phyloP scores from a whole-genome alignment of 2,113 vertebrate genomes.

The Charadrius vociferus region DNA sequence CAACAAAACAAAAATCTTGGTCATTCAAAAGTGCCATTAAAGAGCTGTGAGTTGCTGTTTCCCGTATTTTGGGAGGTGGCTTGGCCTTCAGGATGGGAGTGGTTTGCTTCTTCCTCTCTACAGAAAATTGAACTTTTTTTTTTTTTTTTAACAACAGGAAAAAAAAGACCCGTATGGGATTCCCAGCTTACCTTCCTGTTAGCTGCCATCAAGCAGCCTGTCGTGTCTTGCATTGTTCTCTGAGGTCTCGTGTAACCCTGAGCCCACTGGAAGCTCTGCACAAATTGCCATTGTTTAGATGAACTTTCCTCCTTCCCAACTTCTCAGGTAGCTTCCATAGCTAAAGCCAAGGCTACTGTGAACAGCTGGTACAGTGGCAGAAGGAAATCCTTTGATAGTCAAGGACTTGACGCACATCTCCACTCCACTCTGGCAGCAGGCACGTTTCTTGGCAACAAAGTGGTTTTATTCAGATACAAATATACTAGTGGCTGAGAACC shows the following conservation, averaged over 20 bases:
- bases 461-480: not conserved
- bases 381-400: not conserved
- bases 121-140: not conserved
- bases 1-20: not conserved
- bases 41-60: not conserved
- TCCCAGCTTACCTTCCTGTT: not conserved
- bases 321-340: not conserved
- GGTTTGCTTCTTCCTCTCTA: not conserved
- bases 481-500: not conserved
- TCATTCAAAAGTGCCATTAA: not conserved
- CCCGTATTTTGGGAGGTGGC: not conserved
- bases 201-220: not conserved
- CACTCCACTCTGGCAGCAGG: not conserved
- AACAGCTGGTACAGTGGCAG: not conserved
- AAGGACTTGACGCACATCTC: not conserved
- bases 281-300: not conserved
- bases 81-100: not conserved
- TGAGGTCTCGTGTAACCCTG: rapidly evolving
- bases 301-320: not conserved
- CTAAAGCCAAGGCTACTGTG: not conserved
- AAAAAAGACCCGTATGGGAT: no score
- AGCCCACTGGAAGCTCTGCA: not conserved
- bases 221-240: not conserved
- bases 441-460: not conserved
- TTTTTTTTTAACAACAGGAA: not conserved